Evolutionary conservation across 2,113 vertebrate species (phyloP).

Genomic region (Desmodus rotundus): DNA sequence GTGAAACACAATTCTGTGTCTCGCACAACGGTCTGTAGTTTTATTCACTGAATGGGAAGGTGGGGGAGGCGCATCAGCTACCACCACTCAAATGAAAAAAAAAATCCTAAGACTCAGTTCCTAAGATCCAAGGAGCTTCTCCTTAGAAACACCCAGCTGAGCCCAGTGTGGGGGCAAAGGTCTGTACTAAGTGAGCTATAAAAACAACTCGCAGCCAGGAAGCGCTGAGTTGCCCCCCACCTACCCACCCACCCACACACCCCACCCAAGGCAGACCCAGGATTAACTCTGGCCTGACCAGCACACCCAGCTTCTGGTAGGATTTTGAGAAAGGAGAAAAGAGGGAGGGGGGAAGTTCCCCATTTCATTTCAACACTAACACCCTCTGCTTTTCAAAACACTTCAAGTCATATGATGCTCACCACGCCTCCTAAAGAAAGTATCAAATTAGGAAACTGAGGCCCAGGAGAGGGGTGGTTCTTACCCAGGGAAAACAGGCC

Average conservation of each 20-base stretch:
- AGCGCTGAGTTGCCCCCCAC: rapidly evolving
- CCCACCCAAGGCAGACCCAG: background rate
- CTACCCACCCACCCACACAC: background rate
- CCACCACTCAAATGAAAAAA: background rate
- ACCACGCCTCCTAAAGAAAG: background rate
- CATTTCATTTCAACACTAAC: background rate
- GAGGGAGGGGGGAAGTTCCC: background rate
- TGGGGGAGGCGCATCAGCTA: background rate
- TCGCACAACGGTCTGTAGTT: background rate
- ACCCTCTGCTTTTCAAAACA: background rate
- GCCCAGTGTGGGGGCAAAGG: constrained; percentile 46
- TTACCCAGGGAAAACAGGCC: background rate
- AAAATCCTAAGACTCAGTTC: background rate
- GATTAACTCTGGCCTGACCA: constrained; percentile 39
- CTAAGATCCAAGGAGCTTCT: constrained; percentile 14
- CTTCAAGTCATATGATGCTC: background rate
- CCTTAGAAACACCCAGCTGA: constrained; percentile 36
- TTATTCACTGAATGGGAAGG: background rate
- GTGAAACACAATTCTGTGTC: background rate
- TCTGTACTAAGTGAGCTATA: constrained; percentile 55
- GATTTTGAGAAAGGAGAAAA: background rate
- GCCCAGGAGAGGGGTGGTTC: rapidly evolving
- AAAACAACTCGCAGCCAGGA: constrained; percentile 21
- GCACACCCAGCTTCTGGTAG: background rate
- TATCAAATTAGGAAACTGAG: background rate